Conservation (phyloP, 2,113 vertebrate genomes). For the Passer domesticus region DNA sequence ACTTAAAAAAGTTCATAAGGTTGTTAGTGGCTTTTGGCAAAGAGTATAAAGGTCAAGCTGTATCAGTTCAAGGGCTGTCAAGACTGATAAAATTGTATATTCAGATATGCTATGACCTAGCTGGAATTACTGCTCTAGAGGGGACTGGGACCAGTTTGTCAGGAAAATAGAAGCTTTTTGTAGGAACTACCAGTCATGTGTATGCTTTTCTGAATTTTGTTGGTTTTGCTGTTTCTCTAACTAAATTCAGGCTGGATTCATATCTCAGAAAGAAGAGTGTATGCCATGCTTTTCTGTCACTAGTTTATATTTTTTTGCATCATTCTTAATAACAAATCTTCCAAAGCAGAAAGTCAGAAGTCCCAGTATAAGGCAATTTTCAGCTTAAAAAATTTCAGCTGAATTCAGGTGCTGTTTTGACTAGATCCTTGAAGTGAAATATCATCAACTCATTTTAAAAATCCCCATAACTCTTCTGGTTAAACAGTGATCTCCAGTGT, state of each 20-base stretch:
- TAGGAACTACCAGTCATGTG: neutral
- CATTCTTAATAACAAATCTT: neutral
- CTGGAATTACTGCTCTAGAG: constrained; percentile 29
- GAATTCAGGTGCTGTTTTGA: neutral
- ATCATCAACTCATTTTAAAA: neutral
- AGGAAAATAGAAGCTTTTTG: neutral
- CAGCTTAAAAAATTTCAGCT: neutral
- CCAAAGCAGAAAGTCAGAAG: neutral
- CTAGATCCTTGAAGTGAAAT: neutral
- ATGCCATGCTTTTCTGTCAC: neutral
- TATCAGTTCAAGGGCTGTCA: constrained; percentile 72
- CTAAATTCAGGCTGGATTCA: neutral
- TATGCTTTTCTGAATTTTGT: neutral
- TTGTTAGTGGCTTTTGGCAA: constrained; percentile 68
- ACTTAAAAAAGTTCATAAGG: constrained; percentile 66
- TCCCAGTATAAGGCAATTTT: neutral
- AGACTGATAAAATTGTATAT: constrained; percentile 64
- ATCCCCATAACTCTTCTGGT: neutral
- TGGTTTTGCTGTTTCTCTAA: neutral
- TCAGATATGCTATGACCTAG: constrained; percentile 73
- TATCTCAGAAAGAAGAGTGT: neutral
- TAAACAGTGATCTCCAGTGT: neutral
- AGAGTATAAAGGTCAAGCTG: constrained; percentile 66
- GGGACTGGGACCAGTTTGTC: neutral
- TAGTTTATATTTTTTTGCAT: neutral